Evolutionary conservation across 1,140 invertebrate genomes (phyloP).

Genomic region (Scylla paramamosain): DNA sequence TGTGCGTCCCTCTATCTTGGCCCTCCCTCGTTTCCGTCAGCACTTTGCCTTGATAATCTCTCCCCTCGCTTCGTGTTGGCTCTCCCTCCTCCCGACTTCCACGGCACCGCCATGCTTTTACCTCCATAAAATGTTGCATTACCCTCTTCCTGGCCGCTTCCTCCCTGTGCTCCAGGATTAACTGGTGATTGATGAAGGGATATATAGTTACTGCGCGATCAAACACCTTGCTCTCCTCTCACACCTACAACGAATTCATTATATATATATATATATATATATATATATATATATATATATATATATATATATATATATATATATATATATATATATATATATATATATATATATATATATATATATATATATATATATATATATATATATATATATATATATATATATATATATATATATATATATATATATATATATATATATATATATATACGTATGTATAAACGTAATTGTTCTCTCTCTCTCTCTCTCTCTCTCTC

Average conservation of each 20-base stretch:
- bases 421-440: neutral
- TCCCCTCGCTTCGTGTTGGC: conserved; percentile 8
- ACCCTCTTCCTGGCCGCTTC: neutral
- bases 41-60: conserved; percentile 22
- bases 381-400: too few relatives aligned
- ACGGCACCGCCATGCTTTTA: neutral
- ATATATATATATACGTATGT: neutral
- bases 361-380: too few relatives aligned
- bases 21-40: conserved; percentile 4
- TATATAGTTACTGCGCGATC: neutral
- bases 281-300: too few relatives aligned
- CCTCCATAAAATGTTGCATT: neutral
- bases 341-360: too few relatives aligned
- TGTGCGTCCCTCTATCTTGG: conserved; percentile 3
- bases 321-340: too few relatives aligned
- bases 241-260: neutral
- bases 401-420: neutral
- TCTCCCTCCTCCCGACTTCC: conserved; percentile 7
- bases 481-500: too few relatives aligned
- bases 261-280: too few relatives aligned
- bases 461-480: neutral
- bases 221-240: neutral
- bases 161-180: neutral
- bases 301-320: too few relatives aligned
- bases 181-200: conserved; percentile 1